Base-by-base conservation (phyloP, 2,113 vertebrate genomes). In the Hyaena hyaena region DNA sequence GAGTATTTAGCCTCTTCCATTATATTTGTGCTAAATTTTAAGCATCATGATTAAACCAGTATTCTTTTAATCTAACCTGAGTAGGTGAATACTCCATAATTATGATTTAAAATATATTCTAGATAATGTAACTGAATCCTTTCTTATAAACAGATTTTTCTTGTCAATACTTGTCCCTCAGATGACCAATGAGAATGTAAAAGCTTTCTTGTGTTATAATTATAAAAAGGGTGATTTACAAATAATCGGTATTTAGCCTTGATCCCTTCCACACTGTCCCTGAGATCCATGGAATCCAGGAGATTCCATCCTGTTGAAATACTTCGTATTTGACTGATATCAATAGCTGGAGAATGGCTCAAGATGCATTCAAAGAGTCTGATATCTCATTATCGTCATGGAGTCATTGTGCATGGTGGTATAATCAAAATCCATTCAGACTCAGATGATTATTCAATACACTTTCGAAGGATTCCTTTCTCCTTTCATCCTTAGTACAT, bases 341-440 rank as follows among this genome's bases (percentile, higher is more conserved):
- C 28, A 92, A 69, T 79, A 95, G 45, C 76, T 93, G 31, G 19
- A 93, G 81, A 97, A 88, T 7, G 26, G 65, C 23, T 6, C 0
- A 77, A 33, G 31, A 31, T 53, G 39, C 39, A 77, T 96, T 93
- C 0, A 16, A 88, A 77, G 53, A 63, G 45, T 93, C 87, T 81
- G 1, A 0, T 90, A 63, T 93, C 98, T 96, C 92, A 69, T 96
- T 89, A 66, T 58, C 28, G 33, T 87, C 4, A 1, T 92, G 93
- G 76, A 97, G 63, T 98, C 91, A 91, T 21, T 96, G 88, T 94
- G 66, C 89, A 94, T 94, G 95, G 66, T 98, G 96, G 93, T 92
- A 93, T 73, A 98, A 98, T 97, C 93, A 98, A 98, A 96, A 98
- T 95, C 71, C 95, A 96, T 45, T 93, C 84, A 96, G 93, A 92